phyloP scores from a whole-genome alignment of 2,797 vertebrate species.

The Anableps anableps region DNA sequence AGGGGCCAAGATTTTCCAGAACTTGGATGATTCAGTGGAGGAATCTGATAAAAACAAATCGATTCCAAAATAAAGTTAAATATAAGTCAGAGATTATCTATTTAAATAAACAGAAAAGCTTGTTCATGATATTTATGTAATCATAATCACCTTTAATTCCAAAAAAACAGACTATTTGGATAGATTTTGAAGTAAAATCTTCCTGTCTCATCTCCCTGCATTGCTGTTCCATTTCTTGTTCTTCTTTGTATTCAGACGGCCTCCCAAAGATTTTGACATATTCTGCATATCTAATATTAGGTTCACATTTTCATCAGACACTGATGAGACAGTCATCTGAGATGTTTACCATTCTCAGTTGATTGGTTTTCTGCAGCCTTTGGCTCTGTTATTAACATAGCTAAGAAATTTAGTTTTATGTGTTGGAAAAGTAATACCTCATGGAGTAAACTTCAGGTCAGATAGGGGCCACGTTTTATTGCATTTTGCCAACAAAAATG shows the following conservation, averaged over 20 bases:
- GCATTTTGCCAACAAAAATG: background rate
- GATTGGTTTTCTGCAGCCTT: conserved; percentile 7
- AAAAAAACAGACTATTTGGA: background rate
- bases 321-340: conserved; percentile 5
- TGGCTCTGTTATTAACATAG: background rate
- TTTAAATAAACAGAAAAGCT: background rate
- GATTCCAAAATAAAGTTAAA: background rate
- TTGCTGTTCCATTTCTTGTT: background rate
- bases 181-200: background rate
- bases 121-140: background rate
- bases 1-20: background rate
- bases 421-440: background rate
- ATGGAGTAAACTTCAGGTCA: background rate
- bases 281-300: background rate
- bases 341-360: conserved; percentile 1
- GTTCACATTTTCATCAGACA: conserved; percentile 8
- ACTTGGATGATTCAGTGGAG: background rate
- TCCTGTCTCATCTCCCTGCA: background rate
- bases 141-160: background rate
- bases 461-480: too few species aligned
- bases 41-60: background rate
- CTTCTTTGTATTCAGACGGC: conserved; percentile 17
- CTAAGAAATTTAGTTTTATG: background rate
- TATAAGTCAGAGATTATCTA: background rate
- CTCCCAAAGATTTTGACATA: background rate